phyloP scores from a whole-genome alignment of 2,113 vertebrate genomes.

The Jaculus jaculus region DNA sequence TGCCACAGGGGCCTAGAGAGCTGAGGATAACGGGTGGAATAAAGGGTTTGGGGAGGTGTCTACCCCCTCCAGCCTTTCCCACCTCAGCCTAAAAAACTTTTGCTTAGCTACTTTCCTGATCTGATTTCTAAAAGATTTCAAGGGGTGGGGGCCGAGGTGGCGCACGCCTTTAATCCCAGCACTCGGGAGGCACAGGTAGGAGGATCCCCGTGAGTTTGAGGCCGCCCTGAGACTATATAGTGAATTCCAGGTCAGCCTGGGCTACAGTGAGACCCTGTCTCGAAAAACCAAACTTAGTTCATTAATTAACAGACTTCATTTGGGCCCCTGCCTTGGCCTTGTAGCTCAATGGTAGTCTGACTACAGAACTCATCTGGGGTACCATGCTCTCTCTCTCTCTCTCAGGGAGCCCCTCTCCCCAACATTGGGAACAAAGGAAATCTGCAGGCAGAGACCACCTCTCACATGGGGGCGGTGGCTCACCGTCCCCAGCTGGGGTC shows the following conservation, averaged over 20 bases:
- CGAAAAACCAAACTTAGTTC: neutral
- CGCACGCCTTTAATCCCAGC: too few relatives aligned
- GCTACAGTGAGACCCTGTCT: neutral
- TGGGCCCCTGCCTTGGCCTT: too few relatives aligned
- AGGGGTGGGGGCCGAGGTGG: neutral
- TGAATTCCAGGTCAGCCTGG: too few relatives aligned
- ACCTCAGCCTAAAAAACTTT: neutral
- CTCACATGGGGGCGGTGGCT: neutral
- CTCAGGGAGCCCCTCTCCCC: neutral
- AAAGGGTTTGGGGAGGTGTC: neutral
- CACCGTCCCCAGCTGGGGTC: neutral
- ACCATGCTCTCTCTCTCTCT: neutral
- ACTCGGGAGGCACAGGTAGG: too few relatives aligned
- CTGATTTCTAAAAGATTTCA: neutral
- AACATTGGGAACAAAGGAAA: neutral
- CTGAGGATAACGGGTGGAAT: neutral
- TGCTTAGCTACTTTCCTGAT: neutral
- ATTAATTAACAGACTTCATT: too few relatives aligned
- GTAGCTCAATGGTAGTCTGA: too few relatives aligned
- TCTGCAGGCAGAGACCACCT: neutral
- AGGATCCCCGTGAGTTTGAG: too few relatives aligned
- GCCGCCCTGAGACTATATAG: too few relatives aligned
- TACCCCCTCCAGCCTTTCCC: neutral
- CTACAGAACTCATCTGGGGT: too few relatives aligned
- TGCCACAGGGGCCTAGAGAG: too few relatives aligned